Base-by-base conservation (phyloP, 2,797 vertebrate species). In the Pangasius macronema region DNA sequence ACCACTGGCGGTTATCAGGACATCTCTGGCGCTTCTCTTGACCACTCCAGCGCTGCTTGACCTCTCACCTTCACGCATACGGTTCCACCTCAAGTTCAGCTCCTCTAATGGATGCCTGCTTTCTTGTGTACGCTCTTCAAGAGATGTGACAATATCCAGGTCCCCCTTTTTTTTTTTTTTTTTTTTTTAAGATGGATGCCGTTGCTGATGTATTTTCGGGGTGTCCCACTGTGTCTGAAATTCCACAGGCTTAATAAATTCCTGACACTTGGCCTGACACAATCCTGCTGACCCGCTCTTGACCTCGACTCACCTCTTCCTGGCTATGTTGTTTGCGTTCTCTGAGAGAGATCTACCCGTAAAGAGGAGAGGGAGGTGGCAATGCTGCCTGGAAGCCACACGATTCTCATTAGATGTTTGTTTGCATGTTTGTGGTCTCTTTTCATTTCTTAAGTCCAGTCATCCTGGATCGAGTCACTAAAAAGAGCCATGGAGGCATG, bases 21-120 rank as follows among this genome's bases (percentile, higher is more conserved):
- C 88, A 95, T 93, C 94, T 93, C 90, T 91, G 92, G 90, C 92
- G 92, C 91, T 91, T 85, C 89, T 92, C 91, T 92, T 90, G 91
- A 86, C 90, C 88, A 67, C 90, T 92, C 86, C 80, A 90, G 88
- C 88, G 79, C 87, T 13, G 81, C 88, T 90, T 92, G 92, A 95
- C 94, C 93, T 84, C 18, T 2, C 90, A 91, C 92, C 87, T 79
- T 8, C 70, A 84, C 42, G 53, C 87, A 82, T 55, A 89, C 65
- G 51, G 46, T 84, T 51, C 33, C 73, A 81, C 84, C 59, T 68
- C 83, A 85, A 73, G 85, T 89, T 86, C 82, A 61, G 73, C 39
- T 84, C 36, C 79, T 82, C 82, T 90, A 90, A 87, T 90, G 87
- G 87, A 86, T 86, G 55, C 59, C 16, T 65, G 22, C 82, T 86